These are phyloP conservation scores for Paedocypris micromegethes DNA, from an alignment of 2,797 vertebrate species.

Conservation along the genomic window DNA sequence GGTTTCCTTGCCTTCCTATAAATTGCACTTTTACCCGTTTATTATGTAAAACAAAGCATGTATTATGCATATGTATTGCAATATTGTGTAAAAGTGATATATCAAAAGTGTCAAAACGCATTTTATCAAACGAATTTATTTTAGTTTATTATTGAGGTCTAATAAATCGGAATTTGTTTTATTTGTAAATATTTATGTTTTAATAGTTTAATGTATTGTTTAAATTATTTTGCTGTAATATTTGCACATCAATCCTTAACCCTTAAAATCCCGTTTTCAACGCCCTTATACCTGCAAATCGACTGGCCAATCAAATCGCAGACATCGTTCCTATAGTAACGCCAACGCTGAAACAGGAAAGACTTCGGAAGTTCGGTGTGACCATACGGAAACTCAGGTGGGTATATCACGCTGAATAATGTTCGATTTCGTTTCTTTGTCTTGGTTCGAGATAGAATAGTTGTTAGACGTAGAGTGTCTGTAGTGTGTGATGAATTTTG, in stretches of 20 bases:
- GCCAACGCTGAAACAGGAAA: conserved; percentile 47
- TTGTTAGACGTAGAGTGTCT: background rate
- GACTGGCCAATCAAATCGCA: conserved; percentile 45
- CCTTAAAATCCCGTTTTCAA: background rate
- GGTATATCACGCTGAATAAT: background rate
- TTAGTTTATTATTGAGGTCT: too few species aligned
- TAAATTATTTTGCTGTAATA: too few species aligned
- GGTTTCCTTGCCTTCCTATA: too few species aligned
- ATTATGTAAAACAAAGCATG: too few species aligned
- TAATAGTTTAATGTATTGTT: too few species aligned
- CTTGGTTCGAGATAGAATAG: background rate
- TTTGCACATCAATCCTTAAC: background rate
- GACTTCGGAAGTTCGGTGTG: background rate
- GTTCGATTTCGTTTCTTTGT: conserved; percentile 5
- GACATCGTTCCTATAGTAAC: conserved; percentile 53
- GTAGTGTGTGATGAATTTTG: background rate
- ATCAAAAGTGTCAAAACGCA: too few species aligned
- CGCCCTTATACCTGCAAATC: conserved; percentile 6
- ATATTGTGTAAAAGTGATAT: too few species aligned
- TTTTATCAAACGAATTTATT: too few species aligned
- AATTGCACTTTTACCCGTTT: too few species aligned
- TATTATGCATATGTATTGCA: too few species aligned
- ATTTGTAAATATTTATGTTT: too few species aligned
- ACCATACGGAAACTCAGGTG: conserved; percentile 11
- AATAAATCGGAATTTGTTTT: too few species aligned